Base-by-base conservation (phyloP, 1,140 invertebrate genomes). In the Drosophila sulfurigaster region DNA sequence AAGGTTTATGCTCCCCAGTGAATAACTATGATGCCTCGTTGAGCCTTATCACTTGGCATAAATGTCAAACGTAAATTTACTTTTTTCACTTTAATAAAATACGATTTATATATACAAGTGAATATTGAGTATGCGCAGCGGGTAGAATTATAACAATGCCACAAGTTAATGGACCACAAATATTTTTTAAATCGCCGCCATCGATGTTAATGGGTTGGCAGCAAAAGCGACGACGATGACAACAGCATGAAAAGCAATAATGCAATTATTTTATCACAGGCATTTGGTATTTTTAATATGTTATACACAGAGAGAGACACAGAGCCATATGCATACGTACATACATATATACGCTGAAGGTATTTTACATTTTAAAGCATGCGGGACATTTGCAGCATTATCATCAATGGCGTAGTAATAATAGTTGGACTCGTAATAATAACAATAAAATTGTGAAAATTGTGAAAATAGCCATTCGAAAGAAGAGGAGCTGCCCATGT, bases 361-460 rank as follows among this genome's bases (percentile, higher is more conserved):
- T 46, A 69, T 54, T 69, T 51, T 25, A 13, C 41, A 59, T 73
- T 68, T 60, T 60, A 43, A 59, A 46, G 48, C 38, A 52, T 16
- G 48, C 67, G 46, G 41, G 35, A 25, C 60, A 65, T 43, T 43
- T 16, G 16, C 57, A 45, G 46, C 70, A 43, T 58, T 57, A 82
- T 74, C 63, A 78, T 79, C 63, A 82, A 87, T 82, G 67, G 76
- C 82, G 79, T 88, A 83, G 79, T 88, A 87, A 83, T 89, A 75
- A 76, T 81, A 82, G 82, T 75, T 73, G 69, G 49, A 63, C 56
- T 73, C 74, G 65, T 82, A 72, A 79, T 78, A 89, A 88, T 88
- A 85, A 88, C 74, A 75, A 85, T 76, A 88, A 88, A 88, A 85
- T 89, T 81, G 49, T 30, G 49, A 81, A 86, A 86, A 81, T 82